Conservation (phyloP, 1,140 invertebrate genomes). For the Monochamus saltuarius region DNA sequence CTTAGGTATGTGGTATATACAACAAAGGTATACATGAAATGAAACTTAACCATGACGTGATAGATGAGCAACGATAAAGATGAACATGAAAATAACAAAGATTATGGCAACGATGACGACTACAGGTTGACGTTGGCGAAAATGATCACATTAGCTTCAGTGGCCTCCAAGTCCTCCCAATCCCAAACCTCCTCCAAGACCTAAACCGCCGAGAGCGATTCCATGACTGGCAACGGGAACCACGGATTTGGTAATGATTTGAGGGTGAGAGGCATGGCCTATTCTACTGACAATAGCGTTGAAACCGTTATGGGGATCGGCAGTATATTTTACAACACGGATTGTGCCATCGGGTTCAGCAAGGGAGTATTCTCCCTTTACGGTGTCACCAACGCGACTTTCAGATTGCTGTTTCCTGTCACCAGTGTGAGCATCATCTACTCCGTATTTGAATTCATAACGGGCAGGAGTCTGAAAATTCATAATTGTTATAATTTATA, state of each 20-base stretch:
- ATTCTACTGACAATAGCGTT: slow-evolving; percentile 22
- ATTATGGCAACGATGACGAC: slow-evolving; percentile 8
- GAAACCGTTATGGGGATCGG: slow-evolving; percentile 55
- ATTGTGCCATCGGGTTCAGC: slow-evolving; percentile 56
- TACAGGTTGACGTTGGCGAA: neutral
- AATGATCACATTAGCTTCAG: neutral
- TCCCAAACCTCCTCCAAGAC: neutral
- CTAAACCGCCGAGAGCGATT: neutral
- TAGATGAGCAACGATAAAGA: slow-evolving; percentile 6
- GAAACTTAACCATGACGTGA: neutral
- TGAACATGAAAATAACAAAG: slow-evolving; percentile 5
- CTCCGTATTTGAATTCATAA: slow-evolving; percentile 23
- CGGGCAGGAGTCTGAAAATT: slow-evolving; percentile 13
- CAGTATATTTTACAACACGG: slow-evolving; percentile 56
- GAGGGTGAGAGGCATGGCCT: slow-evolving; percentile 26
- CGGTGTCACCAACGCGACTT: slow-evolving; percentile 7
- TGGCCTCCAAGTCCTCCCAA: slow-evolving; percentile 1
- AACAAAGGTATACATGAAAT: slow-evolving; percentile 1
- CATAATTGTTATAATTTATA: too few species aligned
- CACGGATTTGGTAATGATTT: slow-evolving; percentile 9
- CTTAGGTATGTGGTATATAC: neutral
- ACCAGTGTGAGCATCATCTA: slow-evolving; percentile 20
- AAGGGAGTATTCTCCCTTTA: slow-evolving; percentile 52
- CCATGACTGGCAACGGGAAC: slow-evolving; percentile 7
- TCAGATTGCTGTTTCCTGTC: slow-evolving; percentile 38